Conservation (phyloP, 2,888 invertebrate genomes). For the Diarsia brunnea region DNA sequence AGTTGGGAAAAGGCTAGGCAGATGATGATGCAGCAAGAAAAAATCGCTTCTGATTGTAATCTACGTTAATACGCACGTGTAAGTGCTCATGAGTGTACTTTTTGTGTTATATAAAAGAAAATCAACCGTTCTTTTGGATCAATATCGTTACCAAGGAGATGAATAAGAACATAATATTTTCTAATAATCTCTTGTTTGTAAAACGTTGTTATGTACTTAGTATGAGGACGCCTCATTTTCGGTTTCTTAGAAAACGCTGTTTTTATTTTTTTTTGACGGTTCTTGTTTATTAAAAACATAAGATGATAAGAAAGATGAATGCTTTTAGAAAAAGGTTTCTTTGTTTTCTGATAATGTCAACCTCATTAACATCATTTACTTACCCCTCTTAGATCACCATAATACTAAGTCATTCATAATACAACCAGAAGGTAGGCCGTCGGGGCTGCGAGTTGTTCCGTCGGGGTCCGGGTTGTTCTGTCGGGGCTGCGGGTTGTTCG, state of each 20-base stretch:
- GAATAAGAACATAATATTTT: conserved; percentile 3
- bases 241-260: not conserved
- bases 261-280: not conserved
- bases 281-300: not conserved
- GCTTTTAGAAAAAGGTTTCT: not conserved
- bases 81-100: not conserved
- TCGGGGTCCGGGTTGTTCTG: no score
- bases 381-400: not conserved
- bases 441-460: no score
- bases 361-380: not conserved
- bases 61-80: not conserved
- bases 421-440: no score
- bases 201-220: not conserved
- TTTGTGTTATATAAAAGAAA: conserved; percentile 10
- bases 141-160: conserved; percentile 20
- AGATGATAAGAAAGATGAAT: not conserved
- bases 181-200: not conserved
- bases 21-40: no score
- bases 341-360: not conserved
- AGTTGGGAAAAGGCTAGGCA: no score
- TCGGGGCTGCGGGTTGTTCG: no score
- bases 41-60: not conserved
- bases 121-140: conserved; percentile 3
- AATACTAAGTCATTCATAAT: not conserved
- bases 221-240: not conserved